These are phyloP conservation scores for Rhimphoctona megacephalus DNA, from an alignment of 2,888 invertebrate genomes.

Conservation along the genomic window DNA sequence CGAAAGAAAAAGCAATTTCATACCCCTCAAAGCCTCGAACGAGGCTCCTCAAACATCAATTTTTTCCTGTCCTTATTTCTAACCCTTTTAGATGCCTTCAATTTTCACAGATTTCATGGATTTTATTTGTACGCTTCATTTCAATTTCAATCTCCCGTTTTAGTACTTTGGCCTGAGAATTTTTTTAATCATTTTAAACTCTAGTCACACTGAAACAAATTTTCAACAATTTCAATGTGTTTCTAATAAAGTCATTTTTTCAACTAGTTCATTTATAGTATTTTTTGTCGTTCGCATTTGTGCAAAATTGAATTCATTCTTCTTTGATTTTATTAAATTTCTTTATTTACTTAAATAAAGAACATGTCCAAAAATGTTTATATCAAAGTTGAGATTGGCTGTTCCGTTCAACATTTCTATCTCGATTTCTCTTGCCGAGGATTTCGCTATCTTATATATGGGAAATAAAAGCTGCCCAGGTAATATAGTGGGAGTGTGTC, in stretches of 20 bases:
- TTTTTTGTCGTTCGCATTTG: neutral
- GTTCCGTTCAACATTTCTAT: constrained; percentile 6
- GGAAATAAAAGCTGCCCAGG: constrained; percentile 31
- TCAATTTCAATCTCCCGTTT: neutral
- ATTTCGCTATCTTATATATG: neutral
- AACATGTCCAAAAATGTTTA: neutral
- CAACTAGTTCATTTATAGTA: neutral
- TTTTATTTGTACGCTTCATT: constrained; percentile 7
- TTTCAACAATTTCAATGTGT: neutral
- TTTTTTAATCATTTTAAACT: neutral
- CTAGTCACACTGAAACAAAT: neutral
- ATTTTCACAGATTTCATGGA: constrained; percentile 29
- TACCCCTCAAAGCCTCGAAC: constrained; percentile 47
- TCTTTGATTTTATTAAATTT: neutral
- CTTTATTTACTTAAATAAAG: neutral
- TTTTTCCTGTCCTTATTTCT: constrained; percentile 26
- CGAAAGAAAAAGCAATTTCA: constrained; percentile 60
- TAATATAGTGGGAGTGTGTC: constrained; percentile 27
- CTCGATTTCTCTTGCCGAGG: neutral
- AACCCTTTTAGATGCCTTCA: constrained; percentile 14
- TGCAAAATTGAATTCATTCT: neutral
- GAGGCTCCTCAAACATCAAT: constrained; percentile 40
- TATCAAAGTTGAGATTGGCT: neutral
- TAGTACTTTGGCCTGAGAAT: neutral
- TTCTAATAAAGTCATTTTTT: neutral